Conservation (phyloP, 2,797 vertebrate species). For the Xyrichtys novacula region DNA sequence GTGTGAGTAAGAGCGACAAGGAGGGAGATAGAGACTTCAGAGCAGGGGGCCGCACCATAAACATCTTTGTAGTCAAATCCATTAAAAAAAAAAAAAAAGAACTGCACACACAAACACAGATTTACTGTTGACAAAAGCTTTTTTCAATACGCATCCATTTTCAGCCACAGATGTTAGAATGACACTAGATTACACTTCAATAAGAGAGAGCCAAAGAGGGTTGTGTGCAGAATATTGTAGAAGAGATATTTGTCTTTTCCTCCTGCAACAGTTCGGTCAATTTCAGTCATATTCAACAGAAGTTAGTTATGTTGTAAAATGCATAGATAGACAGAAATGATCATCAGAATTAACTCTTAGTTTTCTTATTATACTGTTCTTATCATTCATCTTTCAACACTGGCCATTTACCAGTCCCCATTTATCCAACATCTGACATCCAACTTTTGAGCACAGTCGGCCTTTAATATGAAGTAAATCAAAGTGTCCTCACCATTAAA, state of each 20-base stretch:
- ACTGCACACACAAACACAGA: conserved; percentile 8
- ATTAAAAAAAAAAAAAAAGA: not conserved
- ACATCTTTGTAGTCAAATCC: conserved; percentile 5
- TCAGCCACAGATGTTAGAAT: conserved; percentile 1
- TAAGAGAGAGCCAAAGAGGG: not conserved
- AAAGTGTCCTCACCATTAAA: too few relatives aligned
- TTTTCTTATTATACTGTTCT: too few relatives aligned
- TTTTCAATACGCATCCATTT: conserved; percentile 15
- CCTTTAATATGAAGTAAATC: too few relatives aligned
- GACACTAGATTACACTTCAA: conserved; percentile 15
- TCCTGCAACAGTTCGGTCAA: too few relatives aligned
- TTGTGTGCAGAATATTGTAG: not conserved
- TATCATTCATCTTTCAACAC: too few relatives aligned
- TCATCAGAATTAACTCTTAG: too few relatives aligned
- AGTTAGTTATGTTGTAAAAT: too few relatives aligned
- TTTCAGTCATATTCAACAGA: too few relatives aligned
- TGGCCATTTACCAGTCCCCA: too few relatives aligned
- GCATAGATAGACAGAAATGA: too few relatives aligned
- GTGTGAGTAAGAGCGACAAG: not conserved
- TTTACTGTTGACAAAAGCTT: conserved; percentile 18
- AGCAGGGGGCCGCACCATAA: not conserved
- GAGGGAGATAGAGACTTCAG: not conserved
- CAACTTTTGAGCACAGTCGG: too few relatives aligned
- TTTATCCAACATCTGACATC: too few relatives aligned
- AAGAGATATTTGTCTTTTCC: not conserved